These are phyloP conservation scores for Diplogasteroides magnus DNA, from an alignment of 1,140 invertebrate species.

Conservation along the genomic window DNA sequence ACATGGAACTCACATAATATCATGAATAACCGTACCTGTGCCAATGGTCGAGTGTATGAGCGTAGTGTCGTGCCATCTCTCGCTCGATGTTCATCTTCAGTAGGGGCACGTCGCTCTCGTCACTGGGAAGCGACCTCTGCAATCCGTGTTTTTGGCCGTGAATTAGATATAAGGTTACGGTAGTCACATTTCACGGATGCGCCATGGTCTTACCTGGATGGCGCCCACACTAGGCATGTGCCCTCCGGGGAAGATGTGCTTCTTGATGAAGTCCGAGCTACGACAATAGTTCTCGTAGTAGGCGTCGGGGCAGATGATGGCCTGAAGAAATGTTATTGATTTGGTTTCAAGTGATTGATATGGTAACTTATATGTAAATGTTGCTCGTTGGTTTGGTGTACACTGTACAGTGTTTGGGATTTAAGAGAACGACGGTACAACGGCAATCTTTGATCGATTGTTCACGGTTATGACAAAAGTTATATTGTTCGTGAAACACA, in stretches of 20 bases:
- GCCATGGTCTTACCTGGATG: background rate
- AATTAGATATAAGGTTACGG: background rate
- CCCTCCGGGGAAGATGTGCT: conserved; percentile 45
- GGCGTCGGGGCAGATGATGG: conserved; percentile 38
- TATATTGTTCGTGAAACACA: background rate
- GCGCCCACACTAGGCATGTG: conserved; percentile 33
- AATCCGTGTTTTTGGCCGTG: too few relatives aligned
- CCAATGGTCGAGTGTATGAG: conserved; percentile 38
- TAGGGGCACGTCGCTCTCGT: background rate
- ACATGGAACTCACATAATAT: too few relatives aligned
- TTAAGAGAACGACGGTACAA: background rate
- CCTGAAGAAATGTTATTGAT: conserved; percentile 27
- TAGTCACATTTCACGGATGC: too few relatives aligned
- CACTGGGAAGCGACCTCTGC: background rate
- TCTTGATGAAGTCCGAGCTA: conserved; percentile 42
- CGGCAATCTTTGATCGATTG: background rate
- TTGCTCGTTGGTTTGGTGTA: background rate
- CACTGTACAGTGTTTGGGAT: background rate
- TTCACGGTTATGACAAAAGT: background rate
- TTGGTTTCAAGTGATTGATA: conserved; percentile 11
- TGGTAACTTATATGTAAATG: conserved; percentile 7
- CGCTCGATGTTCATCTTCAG: background rate
- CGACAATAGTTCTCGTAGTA: conserved; percentile 38
- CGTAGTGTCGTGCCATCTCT: conserved; percentile 36
- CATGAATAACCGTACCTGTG: too few relatives aligned